These are phyloP conservation scores for Aphidius colemani DNA, from an alignment of 2,888 invertebrate genomes.

Conservation along the genomic window DNA sequence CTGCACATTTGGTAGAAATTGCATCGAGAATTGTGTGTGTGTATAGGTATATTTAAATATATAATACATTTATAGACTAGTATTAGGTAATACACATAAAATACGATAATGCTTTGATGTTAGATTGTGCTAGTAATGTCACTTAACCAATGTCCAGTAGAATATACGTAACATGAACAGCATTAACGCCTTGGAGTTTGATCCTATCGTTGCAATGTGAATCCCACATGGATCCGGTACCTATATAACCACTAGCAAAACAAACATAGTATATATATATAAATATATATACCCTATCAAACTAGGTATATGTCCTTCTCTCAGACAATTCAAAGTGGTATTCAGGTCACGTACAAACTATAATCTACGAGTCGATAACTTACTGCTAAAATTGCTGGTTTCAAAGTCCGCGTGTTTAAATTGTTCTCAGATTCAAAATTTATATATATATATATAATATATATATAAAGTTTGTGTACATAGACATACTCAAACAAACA, in stretches of 20 bases:
- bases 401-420: slow-evolving; percentile 32
- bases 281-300: no score
- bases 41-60: neutral
- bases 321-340: slow-evolving; percentile 18
- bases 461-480: no score
- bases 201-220: neutral
- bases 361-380: slow-evolving; percentile 42
- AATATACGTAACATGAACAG: slow-evolving; percentile 4
- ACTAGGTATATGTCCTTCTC: no score
- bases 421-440: slow-evolving; percentile 31
- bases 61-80: no score
- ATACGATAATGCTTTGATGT: neutral
- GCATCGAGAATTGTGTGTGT: neutral
- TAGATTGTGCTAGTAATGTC: neutral
- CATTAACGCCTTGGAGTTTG: slow-evolving; percentile 12
- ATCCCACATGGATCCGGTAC: no score
- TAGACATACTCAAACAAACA: no score
- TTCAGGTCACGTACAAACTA: slow-evolving; percentile 37
- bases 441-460: no score
- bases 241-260: no score
- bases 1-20: neutral
- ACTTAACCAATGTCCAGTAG: neutral
- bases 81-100: neutral
- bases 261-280: no score
- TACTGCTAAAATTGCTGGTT: slow-evolving; percentile 36